Evolutionary conservation across 1,140 invertebrate species (phyloP).

Genomic region (Apis florea): DNA sequence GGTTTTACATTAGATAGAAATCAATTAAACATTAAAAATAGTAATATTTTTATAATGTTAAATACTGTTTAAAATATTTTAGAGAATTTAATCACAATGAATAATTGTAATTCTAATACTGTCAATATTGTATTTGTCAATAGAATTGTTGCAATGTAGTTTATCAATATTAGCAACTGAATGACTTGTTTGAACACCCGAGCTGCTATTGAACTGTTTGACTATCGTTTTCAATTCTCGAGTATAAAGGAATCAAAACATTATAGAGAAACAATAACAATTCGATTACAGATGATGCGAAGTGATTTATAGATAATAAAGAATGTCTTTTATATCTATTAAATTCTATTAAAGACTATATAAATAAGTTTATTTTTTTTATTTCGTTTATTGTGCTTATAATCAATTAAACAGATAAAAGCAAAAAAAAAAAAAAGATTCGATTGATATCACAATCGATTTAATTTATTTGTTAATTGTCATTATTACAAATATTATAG

Average conservation of each 20-base stretch:
- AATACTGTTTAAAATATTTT: neutral
- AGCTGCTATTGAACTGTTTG: neutral
- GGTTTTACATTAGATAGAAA: neutral
- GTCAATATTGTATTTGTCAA: conserved; percentile 20
- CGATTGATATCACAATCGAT: neutral
- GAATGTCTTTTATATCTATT: neutral
- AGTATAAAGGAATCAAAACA: neutral
- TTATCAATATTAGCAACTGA: conserved; percentile 17
- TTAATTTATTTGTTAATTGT: neutral
- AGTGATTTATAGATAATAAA: neutral
- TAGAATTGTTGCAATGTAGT: neutral
- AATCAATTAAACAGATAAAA: conserved; percentile 17
- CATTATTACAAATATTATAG: neutral
- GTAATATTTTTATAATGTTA: neutral
- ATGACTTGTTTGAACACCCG: neutral
- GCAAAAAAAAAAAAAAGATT: neutral
- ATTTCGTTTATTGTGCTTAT: neutral
- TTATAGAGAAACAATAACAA: neutral
- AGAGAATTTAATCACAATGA: neutral
- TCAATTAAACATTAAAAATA: neutral
- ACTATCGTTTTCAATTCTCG: neutral
- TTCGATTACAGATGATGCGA: neutral
- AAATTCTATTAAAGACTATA: neutral
- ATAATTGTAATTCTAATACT: neutral
- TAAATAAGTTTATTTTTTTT: neutral